Percentiles rank a stretch among this genome's conserved stretches.
These are phyloP conservation scores for Uria aalge DNA, from an alignment of 2,113 vertebrate genomes.

Conservation along the genomic window DNA sequence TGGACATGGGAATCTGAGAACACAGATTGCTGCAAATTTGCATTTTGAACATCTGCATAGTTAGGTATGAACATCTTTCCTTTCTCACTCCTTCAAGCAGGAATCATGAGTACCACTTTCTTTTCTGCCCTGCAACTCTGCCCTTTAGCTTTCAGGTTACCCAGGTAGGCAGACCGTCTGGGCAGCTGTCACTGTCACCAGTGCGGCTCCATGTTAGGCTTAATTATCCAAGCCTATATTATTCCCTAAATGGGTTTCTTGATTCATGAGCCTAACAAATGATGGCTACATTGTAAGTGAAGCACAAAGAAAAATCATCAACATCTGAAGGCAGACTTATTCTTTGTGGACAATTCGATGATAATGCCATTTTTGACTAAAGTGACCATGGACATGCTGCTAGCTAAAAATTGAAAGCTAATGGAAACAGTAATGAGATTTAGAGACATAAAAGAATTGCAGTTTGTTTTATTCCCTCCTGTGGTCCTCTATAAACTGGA, in stretches of 20 bases:
- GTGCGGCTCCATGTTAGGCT: background rate
- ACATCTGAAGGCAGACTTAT: background rate
- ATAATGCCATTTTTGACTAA: background rate
- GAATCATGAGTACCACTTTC: background rate
- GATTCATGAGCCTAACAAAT: background rate
- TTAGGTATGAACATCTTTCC: background rate
- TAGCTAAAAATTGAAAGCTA: background rate
- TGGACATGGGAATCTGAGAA: background rate
- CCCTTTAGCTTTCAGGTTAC: background rate
- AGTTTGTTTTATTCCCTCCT: background rate
- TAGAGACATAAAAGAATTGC: background rate
- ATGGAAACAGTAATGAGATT: background rate
- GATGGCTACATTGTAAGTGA: background rate
- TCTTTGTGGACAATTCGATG: background rate
- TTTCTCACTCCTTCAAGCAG: fast-evolving
- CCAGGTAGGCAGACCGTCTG: background rate
- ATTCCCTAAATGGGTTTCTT: background rate
- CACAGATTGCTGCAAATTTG: background rate
- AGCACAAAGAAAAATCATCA: background rate
- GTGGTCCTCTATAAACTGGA: background rate
- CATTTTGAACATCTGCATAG: background rate
- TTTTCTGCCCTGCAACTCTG: background rate
- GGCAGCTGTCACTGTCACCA: background rate
- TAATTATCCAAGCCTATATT: background rate
- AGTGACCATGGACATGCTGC: background rate